phyloP scores from a whole-genome alignment of 2,797 vertebrate genomes.

The Enteromius unitaeniatus region DNA sequence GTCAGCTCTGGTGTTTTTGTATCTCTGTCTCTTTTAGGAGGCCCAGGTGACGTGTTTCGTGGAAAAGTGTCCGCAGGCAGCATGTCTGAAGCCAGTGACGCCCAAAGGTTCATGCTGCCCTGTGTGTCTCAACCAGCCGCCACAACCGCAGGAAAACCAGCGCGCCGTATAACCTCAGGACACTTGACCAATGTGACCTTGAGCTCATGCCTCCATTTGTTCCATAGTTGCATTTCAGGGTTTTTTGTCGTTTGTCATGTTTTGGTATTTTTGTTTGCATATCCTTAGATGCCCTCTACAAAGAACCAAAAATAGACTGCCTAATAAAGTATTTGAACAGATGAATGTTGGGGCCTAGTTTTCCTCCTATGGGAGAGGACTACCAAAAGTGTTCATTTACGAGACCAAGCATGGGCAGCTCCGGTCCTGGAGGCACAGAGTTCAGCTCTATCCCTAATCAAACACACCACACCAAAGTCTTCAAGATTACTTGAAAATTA shows the following conservation, averaged over 20 bases:
- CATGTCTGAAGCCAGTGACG: constrained; percentile 82
- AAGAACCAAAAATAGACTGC: constrained; percentile 67
- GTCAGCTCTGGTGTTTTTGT: background rate
- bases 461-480: constrained; percentile 8
- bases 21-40: constrained; percentile 71
- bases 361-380: constrained; percentile 57
- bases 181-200: constrained; percentile 61
- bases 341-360: constrained; percentile 63
- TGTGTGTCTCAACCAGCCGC: constrained; percentile 75
- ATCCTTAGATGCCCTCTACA: constrained; percentile 63
- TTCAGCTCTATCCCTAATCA: background rate
- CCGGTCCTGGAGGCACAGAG: background rate
- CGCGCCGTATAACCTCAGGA: constrained; percentile 74
- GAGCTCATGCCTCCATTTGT: constrained; percentile 66
- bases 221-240: constrained; percentile 41
- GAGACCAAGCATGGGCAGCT: background rate
- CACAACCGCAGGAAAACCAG: constrained; percentile 40
- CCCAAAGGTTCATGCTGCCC: constrained; percentile 89
- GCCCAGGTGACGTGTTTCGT: constrained; percentile 94
- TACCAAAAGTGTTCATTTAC: constrained; percentile 49
- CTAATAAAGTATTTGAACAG: constrained; percentile 63
- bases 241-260: constrained; percentile 56
- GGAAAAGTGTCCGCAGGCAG: constrained; percentile 81
- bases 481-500: background rate
- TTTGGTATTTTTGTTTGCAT: constrained; percentile 50